Base-by-base conservation (phyloP, 2,113 vertebrate genomes). In the Phoenicopterus ruber region DNA sequence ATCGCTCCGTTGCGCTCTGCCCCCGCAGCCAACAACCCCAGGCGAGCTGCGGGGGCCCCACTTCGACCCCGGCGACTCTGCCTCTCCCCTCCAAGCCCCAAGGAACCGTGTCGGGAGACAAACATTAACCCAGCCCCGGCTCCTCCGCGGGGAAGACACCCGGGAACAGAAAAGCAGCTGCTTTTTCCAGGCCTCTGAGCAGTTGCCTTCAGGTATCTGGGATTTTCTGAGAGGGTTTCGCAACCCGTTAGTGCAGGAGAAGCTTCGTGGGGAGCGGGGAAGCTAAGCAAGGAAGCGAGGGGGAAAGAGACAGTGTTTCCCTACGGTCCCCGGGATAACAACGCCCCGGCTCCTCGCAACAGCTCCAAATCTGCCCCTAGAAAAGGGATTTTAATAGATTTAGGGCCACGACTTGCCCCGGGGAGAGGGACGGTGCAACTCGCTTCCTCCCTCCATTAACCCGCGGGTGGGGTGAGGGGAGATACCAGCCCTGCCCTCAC, bases 241-340 rank as follows among this genome's bases (percentile, higher is more conserved):
- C 11, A 9, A 26, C 20, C 9, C 3, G 8, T 17, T 14, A 11
- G 17, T 0, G 12, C 18, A 7, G 12, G 14, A 40, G 71, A 57
- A n/a, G 54, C 54, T 19, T 3, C 1, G n/a, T n/a, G 54, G 36
- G 54, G 31, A 87, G 44, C 1, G 16, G 32, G 34, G n/a, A n/a
- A n/a, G n/a, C n/a, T n/a, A n/a, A n/a, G n/a, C n/a, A n/a, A n/a
- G n/a, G n/a, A n/a, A n/a, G n/a, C n/a, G n/a, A n/a, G n/a, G n/a
- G n/a, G n/a, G n/a, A n/a, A n/a, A n/a, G n/a, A n/a, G 17, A 8
- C 2, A 0, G 32, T 5, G 1, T 13, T 40, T 66, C 49, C 50
- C 28, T 7, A 4, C 42, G 1, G 15, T 4, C 47, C 2, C 31
- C 1, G 3, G 34, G 32, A 52, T 9, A 32, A 26, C 1, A 1